These are phyloP conservation scores for Papilio machaon DNA, from an alignment of 1,140 invertebrate genomes.

Conservation along the genomic window DNA sequence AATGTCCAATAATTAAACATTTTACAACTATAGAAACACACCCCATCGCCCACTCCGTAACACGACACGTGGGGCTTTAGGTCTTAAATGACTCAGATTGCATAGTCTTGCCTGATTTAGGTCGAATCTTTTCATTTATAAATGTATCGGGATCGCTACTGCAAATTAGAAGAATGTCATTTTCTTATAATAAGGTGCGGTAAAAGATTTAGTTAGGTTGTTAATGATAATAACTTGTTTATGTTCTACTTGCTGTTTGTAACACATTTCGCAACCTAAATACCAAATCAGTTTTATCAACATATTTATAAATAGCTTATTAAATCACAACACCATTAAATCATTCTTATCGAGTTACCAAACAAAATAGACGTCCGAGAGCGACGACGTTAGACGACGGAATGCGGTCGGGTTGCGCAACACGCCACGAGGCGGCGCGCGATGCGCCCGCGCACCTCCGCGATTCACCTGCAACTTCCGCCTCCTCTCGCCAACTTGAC, in stretches of 20 bases:
- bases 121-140: too few relatives aligned
- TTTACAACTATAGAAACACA: not conserved
- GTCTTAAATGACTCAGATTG: not conserved
- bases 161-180: not conserved
- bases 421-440: conserved; percentile 57
- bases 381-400: conserved; percentile 45
- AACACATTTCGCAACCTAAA: not conserved
- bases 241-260: not conserved
- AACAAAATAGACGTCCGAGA: conserved; percentile 47
- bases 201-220: too few relatives aligned
- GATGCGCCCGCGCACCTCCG: conserved; percentile 51
- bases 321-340: conserved; percentile 29
- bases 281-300: not conserved
- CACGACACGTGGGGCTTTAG: not conserved
- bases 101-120: too few relatives aligned
- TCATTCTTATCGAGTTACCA: conserved; percentile 35
- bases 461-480: conserved; percentile 65
- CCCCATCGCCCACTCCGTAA: not conserved
- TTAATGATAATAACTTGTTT: not conserved
- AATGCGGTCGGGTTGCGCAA: conserved; percentile 70
- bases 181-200: too few relatives aligned
- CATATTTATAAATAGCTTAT: not conserved
- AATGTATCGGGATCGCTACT: too few relatives aligned
- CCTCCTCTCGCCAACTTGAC: conserved; percentile 47
- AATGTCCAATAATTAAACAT: conserved; percentile 20